phyloP scores from a whole-genome alignment of 2,113 vertebrate species.

The Turnix velox region DNA sequence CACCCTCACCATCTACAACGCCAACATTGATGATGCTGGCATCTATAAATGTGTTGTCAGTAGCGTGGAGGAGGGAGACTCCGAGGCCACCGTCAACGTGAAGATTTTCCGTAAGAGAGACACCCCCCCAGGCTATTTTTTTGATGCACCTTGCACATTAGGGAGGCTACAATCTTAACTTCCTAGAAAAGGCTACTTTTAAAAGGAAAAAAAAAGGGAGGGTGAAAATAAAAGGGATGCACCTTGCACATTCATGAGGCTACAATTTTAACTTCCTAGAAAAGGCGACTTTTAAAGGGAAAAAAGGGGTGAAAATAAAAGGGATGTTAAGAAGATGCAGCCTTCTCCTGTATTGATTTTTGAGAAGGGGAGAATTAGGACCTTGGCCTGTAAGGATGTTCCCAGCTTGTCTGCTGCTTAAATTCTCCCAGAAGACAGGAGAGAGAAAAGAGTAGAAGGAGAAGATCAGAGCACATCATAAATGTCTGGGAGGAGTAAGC shows the following conservation, averaged over 20 bases:
- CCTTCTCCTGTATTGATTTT: background rate
- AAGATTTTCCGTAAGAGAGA: slow-evolving; percentile 91
- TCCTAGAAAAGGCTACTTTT: background rate
- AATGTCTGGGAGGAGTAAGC: background rate
- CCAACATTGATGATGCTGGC: slow-evolving; percentile 86
- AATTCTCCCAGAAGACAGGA: background rate
- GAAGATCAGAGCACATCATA: background rate
- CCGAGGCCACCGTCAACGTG: slow-evolving; percentile 90
- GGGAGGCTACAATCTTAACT: background rate
- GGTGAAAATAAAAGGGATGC: background rate
- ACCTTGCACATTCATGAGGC: background rate
- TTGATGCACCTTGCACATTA: background rate
- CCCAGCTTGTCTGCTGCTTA: background rate
- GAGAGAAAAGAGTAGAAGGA: background rate
- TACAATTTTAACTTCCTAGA: background rate
- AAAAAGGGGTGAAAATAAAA: background rate
- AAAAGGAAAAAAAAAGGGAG: background rate
- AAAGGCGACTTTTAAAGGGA: background rate
- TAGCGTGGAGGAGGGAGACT: slow-evolving; percentile 78
- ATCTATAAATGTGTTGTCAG: slow-evolving; percentile 93
- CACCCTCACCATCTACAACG: slow-evolving; percentile 94
- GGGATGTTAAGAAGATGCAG: background rate
- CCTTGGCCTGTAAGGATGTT: background rate
- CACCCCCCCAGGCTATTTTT: accelerated
- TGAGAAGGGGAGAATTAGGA: background rate